Evolutionary conservation across 2,113 vertebrate genomes (phyloP).

Genomic region (Lamprotornis superbus): DNA sequence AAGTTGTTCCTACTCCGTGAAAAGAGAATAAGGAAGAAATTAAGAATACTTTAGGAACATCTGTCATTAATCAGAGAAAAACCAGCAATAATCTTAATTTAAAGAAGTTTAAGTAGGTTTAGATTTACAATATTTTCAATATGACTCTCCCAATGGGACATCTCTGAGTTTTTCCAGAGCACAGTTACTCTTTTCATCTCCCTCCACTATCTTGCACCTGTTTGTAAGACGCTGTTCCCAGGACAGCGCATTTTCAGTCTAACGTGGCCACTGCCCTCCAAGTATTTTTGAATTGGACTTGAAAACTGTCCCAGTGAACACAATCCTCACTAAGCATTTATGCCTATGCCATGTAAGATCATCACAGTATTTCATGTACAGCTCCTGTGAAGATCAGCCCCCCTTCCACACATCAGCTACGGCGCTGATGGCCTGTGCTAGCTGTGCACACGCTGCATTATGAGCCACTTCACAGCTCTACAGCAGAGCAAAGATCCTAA

Average conservation of each 20-base stretch:
- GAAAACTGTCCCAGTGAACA: background rate
- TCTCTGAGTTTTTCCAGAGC: background rate
- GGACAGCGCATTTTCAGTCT: background rate
- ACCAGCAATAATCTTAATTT: background rate
- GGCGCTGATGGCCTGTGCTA: rapidly evolving
- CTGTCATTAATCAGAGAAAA: slow-evolving; percentile 6
- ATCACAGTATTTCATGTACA: background rate
- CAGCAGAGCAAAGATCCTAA: background rate
- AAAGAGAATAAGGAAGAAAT: background rate
- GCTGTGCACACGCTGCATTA: rapidly evolving
- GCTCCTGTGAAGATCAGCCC: background rate
- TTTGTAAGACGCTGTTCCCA: background rate
- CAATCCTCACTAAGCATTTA: background rate
- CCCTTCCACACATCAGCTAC: background rate
- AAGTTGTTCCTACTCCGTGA: background rate
- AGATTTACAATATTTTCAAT: background rate
- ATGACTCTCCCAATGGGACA: background rate
- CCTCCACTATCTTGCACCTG: background rate
- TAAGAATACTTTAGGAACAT: background rate
- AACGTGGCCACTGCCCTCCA: background rate
- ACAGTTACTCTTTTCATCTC: background rate
- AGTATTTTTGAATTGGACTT: background rate
- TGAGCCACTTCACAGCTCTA: background rate
- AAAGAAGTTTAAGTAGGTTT: background rate
- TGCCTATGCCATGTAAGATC: background rate